These are phyloP conservation scores for Podiceps cristatus DNA, from an alignment of 2,113 vertebrate species.

Conservation along the genomic window DNA sequence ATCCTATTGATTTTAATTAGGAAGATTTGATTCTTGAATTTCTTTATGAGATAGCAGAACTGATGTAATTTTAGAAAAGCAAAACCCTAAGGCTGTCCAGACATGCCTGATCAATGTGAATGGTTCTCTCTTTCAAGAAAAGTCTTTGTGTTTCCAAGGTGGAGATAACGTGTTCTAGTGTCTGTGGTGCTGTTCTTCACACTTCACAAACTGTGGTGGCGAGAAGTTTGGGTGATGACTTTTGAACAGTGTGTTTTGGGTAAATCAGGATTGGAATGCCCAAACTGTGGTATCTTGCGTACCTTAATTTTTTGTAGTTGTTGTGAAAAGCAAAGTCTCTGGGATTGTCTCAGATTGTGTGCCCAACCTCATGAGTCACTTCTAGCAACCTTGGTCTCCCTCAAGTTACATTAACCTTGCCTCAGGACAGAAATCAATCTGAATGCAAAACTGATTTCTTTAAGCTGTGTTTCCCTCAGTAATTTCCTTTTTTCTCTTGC, in stretches of 20 bases:
- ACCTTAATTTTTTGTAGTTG: neutral
- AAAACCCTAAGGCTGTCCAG: neutral
- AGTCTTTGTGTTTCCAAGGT: neutral
- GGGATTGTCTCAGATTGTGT: neutral
- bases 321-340: neutral
- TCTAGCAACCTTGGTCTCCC: neutral
- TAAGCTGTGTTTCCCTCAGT: neutral
- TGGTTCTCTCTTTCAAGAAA: neutral
- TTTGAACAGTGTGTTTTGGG: neutral
- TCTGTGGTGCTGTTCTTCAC: neutral
- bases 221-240: neutral
- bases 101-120: neutral
- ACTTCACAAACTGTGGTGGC: neutral
- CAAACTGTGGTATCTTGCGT: neutral
- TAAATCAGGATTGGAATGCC: neutral
- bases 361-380: neutral
- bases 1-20: neutral
- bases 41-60: neutral
- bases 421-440: neutral
- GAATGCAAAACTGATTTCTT: constrained; percentile 3
- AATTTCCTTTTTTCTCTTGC: neutral
- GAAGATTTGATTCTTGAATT: neutral
- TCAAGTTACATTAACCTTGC: neutral
- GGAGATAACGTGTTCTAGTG: neutral
- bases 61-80: neutral